Conservation (phyloP, 2,797 vertebrate genomes). For the Mormyrops boulengeri region DNA sequence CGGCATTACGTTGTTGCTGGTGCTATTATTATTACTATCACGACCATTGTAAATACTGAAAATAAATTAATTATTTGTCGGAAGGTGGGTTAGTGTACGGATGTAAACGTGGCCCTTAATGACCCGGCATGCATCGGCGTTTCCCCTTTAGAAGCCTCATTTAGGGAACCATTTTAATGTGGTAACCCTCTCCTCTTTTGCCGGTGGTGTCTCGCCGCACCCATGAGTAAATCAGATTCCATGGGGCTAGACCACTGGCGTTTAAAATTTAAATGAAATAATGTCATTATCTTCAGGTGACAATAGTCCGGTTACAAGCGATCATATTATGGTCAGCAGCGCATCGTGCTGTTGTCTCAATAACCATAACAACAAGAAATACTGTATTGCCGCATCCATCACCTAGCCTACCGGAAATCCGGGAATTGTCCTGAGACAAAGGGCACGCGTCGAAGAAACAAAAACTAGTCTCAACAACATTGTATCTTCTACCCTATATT, state of each 20-base stretch:
- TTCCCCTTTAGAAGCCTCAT: neutral
- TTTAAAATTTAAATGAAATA: neutral
- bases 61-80: neutral
- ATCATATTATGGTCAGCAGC: neutral
- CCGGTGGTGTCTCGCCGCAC: neutral
- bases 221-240: neutral
- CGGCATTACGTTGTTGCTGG: neutral
- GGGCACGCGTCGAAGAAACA: neutral
- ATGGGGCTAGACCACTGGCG: neutral
- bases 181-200: neutral
- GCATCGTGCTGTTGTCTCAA: neutral
- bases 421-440: neutral
- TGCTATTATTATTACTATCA: neutral
- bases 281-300: neutral
- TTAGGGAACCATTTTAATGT: neutral
- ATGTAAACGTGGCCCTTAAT: neutral
- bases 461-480: neutral
- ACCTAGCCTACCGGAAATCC: neutral
- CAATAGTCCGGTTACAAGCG: neutral
- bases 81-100: neutral
- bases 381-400: neutral
- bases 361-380: neutral
- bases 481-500: neutral
- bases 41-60: neutral
- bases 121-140: neutral